phyloP scores from a whole-genome alignment of 2,797 vertebrate species.

The Garrulus glandarius region DNA sequence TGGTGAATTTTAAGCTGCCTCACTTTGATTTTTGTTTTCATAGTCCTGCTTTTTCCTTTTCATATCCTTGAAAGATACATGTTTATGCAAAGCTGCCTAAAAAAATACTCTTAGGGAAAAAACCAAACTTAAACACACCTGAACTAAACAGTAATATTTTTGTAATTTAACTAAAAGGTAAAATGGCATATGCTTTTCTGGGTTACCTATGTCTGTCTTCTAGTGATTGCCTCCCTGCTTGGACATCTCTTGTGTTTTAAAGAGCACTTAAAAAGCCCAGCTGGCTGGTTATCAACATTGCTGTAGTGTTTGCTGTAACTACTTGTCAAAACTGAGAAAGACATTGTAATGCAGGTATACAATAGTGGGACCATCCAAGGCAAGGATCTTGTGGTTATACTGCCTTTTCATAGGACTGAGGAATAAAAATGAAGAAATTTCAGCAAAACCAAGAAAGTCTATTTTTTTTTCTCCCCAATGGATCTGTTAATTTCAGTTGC shows the following conservation, averaged over 20 bases:
- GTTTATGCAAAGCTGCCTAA: neutral
- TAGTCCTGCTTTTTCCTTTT: neutral
- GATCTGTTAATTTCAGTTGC: neutral
- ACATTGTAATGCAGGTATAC: neutral
- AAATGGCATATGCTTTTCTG: neutral
- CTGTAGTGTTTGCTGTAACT: neutral
- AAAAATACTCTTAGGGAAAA: neutral
- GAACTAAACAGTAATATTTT: neutral
- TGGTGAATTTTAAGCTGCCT: neutral
- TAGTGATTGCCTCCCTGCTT: neutral
- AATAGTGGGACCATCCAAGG: neutral
- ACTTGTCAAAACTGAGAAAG: neutral
- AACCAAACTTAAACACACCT: neutral
- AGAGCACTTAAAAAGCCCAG: neutral
- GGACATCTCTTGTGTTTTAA: neutral
- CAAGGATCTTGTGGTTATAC: neutral
- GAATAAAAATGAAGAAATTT: neutral
- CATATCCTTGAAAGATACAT: neutral
- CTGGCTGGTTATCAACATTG: neutral
- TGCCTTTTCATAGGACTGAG: neutral
- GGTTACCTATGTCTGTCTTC: neutral
- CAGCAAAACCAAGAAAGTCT: neutral
- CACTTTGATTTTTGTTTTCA: neutral
- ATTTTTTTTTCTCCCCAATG: neutral
- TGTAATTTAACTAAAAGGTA: neutral